phyloP scores from a whole-genome alignment of 2,888 invertebrate species.

The Andrena chrysosceles region DNA sequence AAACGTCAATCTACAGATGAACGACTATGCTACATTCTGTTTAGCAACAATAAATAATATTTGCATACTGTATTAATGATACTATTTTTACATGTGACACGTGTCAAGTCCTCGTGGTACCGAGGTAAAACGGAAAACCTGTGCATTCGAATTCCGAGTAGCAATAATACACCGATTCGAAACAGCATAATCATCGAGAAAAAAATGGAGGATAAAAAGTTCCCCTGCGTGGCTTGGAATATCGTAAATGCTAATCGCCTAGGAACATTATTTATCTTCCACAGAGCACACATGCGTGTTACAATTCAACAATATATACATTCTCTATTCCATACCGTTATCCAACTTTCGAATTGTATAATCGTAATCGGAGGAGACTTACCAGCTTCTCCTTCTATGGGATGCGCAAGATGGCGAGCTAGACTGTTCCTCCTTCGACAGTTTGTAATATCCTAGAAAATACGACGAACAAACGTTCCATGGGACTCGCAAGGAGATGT shows the following conservation, averaged over 20 bases:
- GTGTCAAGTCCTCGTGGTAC: neutral
- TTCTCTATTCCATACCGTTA: neutral
- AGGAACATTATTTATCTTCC: neutral
- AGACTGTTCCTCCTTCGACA: neutral
- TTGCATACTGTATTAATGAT: neutral
- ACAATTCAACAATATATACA: neutral
- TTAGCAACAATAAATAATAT: neutral
- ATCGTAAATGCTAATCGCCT: conserved; percentile 25
- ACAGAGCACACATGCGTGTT: neutral
- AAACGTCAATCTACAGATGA: neutral
- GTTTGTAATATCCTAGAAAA: neutral
- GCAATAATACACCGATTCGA: neutral
- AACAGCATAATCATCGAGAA: neutral
- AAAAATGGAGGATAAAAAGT: conserved; percentile 17
- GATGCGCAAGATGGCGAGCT: neutral
- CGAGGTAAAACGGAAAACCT: neutral
- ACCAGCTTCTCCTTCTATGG: neutral
- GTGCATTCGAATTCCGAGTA: neutral
- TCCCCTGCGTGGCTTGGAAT: conserved; percentile 18
- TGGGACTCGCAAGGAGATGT: too few relatives aligned
- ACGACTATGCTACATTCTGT: neutral
- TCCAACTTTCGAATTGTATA: neutral
- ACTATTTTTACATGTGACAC: neutral
- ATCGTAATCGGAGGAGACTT: neutral
- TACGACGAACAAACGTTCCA: too few relatives aligned